Conservation (phyloP, 2,113 vertebrate genomes). For the Pontoporia blainvillei region DNA sequence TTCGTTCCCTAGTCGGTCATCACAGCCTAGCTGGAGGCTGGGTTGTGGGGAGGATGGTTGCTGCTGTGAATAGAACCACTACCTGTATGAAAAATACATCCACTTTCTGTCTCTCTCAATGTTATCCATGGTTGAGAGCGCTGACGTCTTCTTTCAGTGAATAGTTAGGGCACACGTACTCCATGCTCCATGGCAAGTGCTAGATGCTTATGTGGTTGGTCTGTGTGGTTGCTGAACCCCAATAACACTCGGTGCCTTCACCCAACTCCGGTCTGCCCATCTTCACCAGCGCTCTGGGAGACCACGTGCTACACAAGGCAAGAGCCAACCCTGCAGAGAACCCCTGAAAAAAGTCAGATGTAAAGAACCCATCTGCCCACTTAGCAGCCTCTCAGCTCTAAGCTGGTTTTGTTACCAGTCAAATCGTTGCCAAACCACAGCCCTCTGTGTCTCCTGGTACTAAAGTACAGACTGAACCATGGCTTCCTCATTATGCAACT, state of each 20-base stretch:
- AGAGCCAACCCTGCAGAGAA: background rate
- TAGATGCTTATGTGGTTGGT: background rate
- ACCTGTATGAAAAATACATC: background rate
- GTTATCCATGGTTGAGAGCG: accelerated
- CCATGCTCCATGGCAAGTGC: background rate
- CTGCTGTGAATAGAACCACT: background rate
- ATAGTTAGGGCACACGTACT: too few species aligned
- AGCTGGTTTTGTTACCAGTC: background rate
- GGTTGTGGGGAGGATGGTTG: background rate
- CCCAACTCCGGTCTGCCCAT: too few species aligned
- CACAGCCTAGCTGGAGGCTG: background rate
- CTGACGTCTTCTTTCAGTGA: background rate
- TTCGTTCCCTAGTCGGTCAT: background rate
- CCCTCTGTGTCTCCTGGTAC: background rate
- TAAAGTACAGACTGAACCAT: background rate
- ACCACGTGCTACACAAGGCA: accelerated
- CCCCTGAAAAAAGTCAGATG: background rate
- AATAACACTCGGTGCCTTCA: background rate
- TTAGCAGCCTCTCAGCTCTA: background rate
- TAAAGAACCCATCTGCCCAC: background rate
- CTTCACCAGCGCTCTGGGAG: accelerated
- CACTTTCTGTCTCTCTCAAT: background rate
- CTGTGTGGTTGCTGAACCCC: background rate
- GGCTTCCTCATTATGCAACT: background rate
- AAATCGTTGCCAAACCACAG: background rate